A percentile compares a stretch with the other conserved stretches of the same genome.
Conservation (phyloP, 2,797 vertebrate genomes). For the Sebastes melanostomus region DNA sequence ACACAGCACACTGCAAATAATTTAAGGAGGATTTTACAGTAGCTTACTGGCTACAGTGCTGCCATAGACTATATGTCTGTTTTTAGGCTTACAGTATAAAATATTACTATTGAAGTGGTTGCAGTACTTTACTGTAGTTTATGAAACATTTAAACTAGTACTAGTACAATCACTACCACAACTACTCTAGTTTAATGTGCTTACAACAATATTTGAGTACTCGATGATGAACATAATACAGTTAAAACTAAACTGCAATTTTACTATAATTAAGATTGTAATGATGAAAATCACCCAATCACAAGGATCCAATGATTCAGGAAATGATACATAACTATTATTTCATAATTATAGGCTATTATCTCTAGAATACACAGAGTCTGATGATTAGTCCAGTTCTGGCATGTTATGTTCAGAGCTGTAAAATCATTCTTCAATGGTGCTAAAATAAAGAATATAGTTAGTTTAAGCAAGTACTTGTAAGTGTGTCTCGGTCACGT, state of each 20-base stretch:
- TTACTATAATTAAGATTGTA: too few relatives aligned
- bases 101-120: background rate
- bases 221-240: background rate
- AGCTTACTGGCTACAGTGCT: background rate
- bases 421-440: background rate
- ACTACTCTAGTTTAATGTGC: background rate
- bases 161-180: background rate
- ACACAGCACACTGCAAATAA: background rate
- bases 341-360: background rate
- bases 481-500: background rate
- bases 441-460: background rate
- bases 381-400: background rate
- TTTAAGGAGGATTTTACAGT: background rate
- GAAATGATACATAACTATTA: background rate
- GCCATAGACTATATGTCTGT: background rate
- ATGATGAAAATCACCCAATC: too few relatives aligned
- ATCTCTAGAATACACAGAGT: background rate
- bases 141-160: background rate
- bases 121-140: background rate
- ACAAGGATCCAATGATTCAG: too few relatives aligned
- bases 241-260: background rate
- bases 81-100: background rate
- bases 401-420: background rate
- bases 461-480: background rate
- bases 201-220: background rate